Evolutionary conservation across 2,888 invertebrate species (phyloP).

Genomic region (Diplolepis rosae): DNA sequence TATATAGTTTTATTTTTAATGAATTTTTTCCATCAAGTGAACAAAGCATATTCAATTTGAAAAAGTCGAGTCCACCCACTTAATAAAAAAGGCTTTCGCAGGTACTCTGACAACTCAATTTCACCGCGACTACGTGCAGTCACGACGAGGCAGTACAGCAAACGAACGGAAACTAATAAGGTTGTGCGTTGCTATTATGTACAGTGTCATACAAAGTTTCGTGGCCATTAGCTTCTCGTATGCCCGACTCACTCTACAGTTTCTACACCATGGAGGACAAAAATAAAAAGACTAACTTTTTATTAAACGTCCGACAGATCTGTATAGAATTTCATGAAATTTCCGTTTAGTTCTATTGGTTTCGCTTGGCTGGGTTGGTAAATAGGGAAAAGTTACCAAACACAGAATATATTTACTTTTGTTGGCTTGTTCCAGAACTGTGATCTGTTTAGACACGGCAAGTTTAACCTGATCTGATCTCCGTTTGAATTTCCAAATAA

Average conservation of each 20-base stretch:
- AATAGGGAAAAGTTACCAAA: no score
- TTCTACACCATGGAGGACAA: no score
- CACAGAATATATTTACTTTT: no score
- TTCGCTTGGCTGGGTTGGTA: no score
- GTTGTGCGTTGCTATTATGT: conserved; percentile 33
- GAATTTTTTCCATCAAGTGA: neutral
- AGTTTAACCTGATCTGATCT: no score
- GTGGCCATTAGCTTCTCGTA: neutral
- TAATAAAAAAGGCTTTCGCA: neutral
- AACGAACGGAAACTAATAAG: conserved; percentile 33
- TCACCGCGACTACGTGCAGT: neutral
- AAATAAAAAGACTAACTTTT: neutral
- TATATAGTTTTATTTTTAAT: neutral
- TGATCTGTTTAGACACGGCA: no score
- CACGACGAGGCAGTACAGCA: neutral
- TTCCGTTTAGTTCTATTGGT: no score
- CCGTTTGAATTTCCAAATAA: no score
- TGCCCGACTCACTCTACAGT: neutral
- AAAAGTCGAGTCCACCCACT: neutral
- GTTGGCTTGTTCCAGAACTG: no score
- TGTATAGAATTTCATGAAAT: no score
- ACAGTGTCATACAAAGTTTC: neutral
- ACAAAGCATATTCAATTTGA: neutral
- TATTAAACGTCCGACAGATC: no score
- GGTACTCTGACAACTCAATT: conserved; percentile 3